Conservation (phyloP, 1,140 invertebrate species). For the Lordiphosa stackelbergi region DNA sequence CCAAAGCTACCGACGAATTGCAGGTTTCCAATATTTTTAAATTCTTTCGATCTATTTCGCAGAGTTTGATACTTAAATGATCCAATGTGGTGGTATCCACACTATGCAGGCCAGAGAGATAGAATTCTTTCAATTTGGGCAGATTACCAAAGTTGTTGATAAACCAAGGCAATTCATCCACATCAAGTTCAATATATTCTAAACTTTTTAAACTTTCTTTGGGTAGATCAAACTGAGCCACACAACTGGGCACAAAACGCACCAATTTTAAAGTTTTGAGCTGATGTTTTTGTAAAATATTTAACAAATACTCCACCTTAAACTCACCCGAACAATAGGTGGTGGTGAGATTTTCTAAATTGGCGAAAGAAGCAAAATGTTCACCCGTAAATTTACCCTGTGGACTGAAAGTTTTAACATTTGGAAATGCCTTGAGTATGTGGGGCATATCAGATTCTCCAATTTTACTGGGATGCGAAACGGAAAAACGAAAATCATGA, state of each 20-base stretch:
- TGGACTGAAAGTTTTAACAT: slow-evolving; percentile 47
- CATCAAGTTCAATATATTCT: slow-evolving; percentile 22
- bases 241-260: slow-evolving; percentile 3
- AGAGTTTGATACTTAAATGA: neutral
- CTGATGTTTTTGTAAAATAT: slow-evolving; percentile 18
- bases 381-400: slow-evolving; percentile 40
- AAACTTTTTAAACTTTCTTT: slow-evolving; percentile 20
- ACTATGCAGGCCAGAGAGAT: neutral
- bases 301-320: slow-evolving; percentile 8
- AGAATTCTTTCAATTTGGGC: neutral
- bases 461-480: neutral
- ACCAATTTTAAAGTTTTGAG: slow-evolving; percentile 31
- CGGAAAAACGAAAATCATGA: slow-evolving; percentile 44
- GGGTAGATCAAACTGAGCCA: slow-evolving; percentile 12
- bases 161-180: neutral
- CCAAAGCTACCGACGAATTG: slow-evolving; percentile 6
- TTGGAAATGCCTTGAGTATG: slow-evolving; percentile 38
- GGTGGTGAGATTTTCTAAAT: slow-evolving; percentile 35
- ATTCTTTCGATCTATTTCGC: neutral
- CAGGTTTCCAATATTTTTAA: slow-evolving; percentile 33
- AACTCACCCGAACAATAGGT: slow-evolving; percentile 26
- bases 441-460: slow-evolving; percentile 26
- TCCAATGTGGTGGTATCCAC: neutral
- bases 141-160: neutral
- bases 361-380: slow-evolving; percentile 15